A percentile compares a stretch with the other conserved stretches of the same genome.
These are phyloP conservation scores for Colistium nudipinnis DNA, from an alignment of 2,113 vertebrate genomes.

Conservation along the genomic window DNA sequence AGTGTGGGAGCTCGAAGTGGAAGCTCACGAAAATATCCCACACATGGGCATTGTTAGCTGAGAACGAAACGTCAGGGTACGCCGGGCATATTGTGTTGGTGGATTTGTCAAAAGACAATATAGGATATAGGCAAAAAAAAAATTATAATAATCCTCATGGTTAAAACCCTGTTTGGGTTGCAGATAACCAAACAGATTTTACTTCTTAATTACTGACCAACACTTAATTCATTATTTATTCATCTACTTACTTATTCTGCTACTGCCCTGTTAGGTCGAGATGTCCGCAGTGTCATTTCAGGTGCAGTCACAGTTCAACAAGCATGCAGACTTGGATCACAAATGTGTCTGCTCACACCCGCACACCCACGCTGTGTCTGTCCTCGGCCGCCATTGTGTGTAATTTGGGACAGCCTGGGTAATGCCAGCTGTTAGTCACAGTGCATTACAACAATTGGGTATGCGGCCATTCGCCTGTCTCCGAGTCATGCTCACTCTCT, in stretches of 20 bases:
- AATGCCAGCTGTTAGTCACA: constrained; percentile 17
- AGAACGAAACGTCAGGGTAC: background rate
- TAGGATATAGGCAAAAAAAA: background rate
- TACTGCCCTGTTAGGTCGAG: background rate
- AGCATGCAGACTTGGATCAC: constrained; percentile 7
- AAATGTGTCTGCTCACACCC: constrained; percentile 14
- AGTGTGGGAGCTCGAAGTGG: background rate
- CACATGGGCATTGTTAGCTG: background rate
- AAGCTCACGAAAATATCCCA: background rate
- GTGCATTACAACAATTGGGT: constrained; percentile 16
- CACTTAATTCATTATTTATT: background rate
- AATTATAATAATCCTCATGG: background rate
- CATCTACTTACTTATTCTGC: background rate
- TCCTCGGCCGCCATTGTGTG: constrained; percentile 15
- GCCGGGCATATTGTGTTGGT: background rate
- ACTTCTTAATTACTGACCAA: background rate
- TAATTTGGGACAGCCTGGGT: constrained; percentile 25
- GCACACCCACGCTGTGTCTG: background rate
- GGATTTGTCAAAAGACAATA: background rate
- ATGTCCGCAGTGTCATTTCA: background rate
- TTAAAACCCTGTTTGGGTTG: background rate
- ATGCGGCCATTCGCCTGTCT: constrained; percentile 36
- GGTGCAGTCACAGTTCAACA: background rate
- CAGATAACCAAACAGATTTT: background rate
- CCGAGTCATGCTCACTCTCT: constrained; percentile 32